Evolutionary conservation across 2,113 vertebrate species (phyloP).

Genomic region (Fulica atra): DNA sequence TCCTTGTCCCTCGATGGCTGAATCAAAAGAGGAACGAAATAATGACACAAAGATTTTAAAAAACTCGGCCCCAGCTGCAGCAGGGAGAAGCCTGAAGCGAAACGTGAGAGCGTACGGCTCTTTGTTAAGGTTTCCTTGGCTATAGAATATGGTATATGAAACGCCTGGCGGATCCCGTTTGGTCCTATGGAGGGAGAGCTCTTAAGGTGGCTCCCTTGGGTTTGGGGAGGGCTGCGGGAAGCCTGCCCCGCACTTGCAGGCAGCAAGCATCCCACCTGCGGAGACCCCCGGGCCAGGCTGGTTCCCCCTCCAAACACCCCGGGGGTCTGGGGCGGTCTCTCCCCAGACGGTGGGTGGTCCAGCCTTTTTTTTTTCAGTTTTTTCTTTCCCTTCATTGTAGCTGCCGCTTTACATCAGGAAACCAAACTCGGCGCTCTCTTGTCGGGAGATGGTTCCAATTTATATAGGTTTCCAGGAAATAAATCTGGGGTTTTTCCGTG

Average conservation of each 20-base stretch:
- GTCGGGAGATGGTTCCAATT: slow-evolving; percentile 20
- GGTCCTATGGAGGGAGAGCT: slow-evolving; percentile 67
- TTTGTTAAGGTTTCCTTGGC: slow-evolving; percentile 76
- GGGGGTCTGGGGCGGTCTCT: background rate
- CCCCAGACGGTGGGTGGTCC: slow-evolving; percentile 40
- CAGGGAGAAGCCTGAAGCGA: slow-evolving; percentile 71
- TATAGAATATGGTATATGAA: slow-evolving; percentile 76
- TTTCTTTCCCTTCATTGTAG: slow-evolving; percentile 1
- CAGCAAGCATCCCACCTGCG: slow-evolving; percentile 30
- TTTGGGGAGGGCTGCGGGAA: background rate
- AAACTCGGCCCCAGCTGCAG: slow-evolving; percentile 73
- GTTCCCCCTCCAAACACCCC: background rate
- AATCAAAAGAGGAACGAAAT: slow-evolving; percentile 72
- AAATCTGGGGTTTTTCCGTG: background rate
- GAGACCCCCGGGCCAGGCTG: background rate
- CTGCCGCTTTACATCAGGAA: background rate
- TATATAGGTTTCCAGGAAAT: slow-evolving; percentile 20
- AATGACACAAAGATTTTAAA: slow-evolving; percentile 75
- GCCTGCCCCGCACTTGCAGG: background rate
- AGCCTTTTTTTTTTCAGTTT: background rate
- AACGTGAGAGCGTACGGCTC: slow-evolving; percentile 64
- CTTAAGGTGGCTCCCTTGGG: slow-evolving; percentile 70
- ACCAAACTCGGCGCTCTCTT: background rate
- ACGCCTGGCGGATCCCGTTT: slow-evolving; percentile 56
- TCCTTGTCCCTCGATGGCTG: slow-evolving; percentile 66